A percentile compares a stretch with the other conserved stretches of the same genome.
Conservation (phyloP, 2,113 vertebrate genomes). For the Anas platyrhynchos region DNA sequence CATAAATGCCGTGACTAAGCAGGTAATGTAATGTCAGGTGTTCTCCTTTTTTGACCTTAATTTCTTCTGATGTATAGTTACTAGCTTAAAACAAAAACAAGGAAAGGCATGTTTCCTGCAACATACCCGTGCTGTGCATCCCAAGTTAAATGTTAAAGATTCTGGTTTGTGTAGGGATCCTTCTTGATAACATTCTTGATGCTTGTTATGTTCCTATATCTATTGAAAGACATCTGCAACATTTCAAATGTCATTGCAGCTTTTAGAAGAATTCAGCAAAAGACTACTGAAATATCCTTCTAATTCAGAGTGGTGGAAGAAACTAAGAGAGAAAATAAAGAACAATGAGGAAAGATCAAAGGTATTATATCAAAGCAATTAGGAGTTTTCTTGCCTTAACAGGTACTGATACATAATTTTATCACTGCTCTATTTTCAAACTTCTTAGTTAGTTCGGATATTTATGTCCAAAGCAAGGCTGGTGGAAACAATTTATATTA, state of each 20-base stretch:
- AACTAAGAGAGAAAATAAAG: constrained; percentile 84
- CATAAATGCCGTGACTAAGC: constrained; percentile 82
- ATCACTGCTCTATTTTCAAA: background rate
- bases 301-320: constrained; percentile 88
- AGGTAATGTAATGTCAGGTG: constrained; percentile 75
- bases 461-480: background rate
- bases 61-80: background rate
- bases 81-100: background rate
- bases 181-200: background rate
- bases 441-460: background rate
- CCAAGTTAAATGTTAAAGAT: background rate
- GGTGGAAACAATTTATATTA: background rate
- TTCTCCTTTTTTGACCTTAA: background rate
- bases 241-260: constrained; percentile 73
- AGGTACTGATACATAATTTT: background rate
- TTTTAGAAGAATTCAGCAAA: constrained; percentile 79
- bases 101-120: background rate
- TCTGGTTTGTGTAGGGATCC: background rate
- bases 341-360: constrained; percentile 85
- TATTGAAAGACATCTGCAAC: background rate
- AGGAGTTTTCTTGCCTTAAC: background rate
- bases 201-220: background rate
- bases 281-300: constrained; percentile 82
- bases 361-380: constrained; percentile 68
- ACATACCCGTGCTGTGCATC: background rate